Evolutionary conservation across 2,113 vertebrate genomes (phyloP).

Genomic region (Trichomycterus rosablanca): DNA sequence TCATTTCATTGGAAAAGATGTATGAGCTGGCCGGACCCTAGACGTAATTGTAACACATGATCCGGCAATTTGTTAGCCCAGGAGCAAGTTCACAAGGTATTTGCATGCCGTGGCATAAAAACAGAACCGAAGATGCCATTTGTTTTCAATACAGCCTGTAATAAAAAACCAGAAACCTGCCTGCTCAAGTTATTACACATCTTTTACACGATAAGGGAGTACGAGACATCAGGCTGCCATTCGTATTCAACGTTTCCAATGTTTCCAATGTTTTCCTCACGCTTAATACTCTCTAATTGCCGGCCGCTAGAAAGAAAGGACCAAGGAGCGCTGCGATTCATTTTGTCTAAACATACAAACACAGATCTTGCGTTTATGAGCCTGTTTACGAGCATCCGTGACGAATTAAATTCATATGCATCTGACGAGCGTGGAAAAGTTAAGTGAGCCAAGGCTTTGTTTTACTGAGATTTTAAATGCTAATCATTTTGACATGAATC

Average conservation of each 20-base stretch:
- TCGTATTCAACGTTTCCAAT: constrained; percentile 32
- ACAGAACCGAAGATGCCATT: constrained; percentile 43
- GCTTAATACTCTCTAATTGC: constrained; percentile 45
- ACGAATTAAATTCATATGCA: constrained; percentile 34
- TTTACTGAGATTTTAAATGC: constrained; percentile 57
- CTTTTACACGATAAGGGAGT: constrained; percentile 52
- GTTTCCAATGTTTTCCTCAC: constrained; percentile 43
- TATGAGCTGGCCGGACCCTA: constrained; percentile 64
- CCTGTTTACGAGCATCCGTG: constrained; percentile 48
- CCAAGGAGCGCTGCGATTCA: constrained; percentile 8
- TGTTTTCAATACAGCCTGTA: constrained; percentile 54
- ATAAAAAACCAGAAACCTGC: constrained; percentile 53
- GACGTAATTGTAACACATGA: constrained; percentile 75
- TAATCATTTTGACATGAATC: constrained; percentile 63
- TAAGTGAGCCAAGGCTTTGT: constrained; percentile 46
- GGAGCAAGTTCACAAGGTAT: constrained; percentile 67
- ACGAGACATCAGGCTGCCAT: constrained; percentile 41
- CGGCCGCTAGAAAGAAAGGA: constrained; percentile 32
- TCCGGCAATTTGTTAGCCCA: constrained; percentile 73
- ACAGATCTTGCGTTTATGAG: constrained; percentile 42
- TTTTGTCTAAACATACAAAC: constrained; percentile 45
- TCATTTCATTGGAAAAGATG: constrained; percentile 68
- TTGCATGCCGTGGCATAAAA: constrained; percentile 56
- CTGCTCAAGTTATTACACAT: constrained; percentile 52
- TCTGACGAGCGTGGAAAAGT: constrained; percentile 48